Percentiles rank a stretch among this genome's conserved stretches.
Conservation (phyloP, 2,797 vertebrate genomes). For the Atherinosoma microstoma region DNA sequence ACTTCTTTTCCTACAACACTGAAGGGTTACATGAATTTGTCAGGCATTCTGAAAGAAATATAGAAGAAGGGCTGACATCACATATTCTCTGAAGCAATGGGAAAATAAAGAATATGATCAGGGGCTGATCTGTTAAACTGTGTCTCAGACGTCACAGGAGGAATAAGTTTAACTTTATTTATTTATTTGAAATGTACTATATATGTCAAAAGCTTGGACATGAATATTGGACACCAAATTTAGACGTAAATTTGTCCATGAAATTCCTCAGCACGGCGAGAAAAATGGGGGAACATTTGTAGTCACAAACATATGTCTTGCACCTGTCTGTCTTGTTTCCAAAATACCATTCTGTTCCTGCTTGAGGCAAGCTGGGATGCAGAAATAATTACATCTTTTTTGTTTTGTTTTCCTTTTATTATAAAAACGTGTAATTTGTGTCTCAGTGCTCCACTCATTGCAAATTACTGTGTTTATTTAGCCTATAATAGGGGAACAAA, state of each 20-base stretch:
- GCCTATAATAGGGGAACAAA: neutral
- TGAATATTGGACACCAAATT: neutral
- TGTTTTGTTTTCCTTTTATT: neutral
- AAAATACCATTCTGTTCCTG: neutral
- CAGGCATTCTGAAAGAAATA: constrained; percentile 10
- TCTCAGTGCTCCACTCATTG: neutral
- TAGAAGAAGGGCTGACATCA: constrained; percentile 5
- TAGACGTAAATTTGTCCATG: neutral
- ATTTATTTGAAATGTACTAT: neutral
- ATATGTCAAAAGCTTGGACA: neutral
- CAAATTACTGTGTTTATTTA: neutral
- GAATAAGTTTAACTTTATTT: neutral
- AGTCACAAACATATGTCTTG: neutral
- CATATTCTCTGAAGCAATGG: neutral
- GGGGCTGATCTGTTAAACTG: neutral
- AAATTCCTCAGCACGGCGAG: neutral
- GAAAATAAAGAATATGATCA: neutral
- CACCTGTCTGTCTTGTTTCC: neutral
- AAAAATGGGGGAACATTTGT: neutral
- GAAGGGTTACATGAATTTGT: constrained; percentile 15
- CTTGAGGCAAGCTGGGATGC: neutral
- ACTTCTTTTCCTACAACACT: constrained; percentile 31
- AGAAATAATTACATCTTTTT: neutral
- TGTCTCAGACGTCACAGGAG: neutral
- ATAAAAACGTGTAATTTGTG: neutral